A percentile compares a stretch with the other conserved stretches of the same genome.
phyloP scores from a whole-genome alignment of 2,797 vertebrate species.

The Anguilla marmorata region DNA sequence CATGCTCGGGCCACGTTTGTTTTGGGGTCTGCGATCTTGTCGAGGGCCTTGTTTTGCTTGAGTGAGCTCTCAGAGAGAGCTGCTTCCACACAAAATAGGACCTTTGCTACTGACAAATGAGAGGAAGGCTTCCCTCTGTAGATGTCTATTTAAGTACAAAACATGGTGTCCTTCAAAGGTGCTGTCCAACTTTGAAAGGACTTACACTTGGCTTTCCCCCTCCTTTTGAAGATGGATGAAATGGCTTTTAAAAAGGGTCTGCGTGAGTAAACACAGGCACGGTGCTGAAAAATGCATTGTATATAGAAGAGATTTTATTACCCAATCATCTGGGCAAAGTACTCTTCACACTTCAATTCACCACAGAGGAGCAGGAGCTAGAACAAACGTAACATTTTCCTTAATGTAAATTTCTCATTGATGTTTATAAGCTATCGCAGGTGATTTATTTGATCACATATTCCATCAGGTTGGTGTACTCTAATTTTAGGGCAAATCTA shows the following conservation, averaged over 20 bases:
- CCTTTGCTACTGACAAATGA: constrained; percentile 41
- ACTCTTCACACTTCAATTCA: constrained; percentile 61
- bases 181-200: constrained; percentile 59
- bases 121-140: constrained; percentile 49
- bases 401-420: constrained; percentile 67
- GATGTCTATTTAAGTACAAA: constrained; percentile 52
- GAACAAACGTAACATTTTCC: not conserved
- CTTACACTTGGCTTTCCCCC: constrained; percentile 65
- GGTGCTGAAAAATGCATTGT: constrained; percentile 64
- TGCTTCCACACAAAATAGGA: not conserved
- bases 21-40: not conserved
- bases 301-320: constrained; percentile 71
- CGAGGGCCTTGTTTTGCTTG: not conserved
- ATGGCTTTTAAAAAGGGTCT: constrained; percentile 71
- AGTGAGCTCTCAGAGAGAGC: not conserved
- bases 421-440: constrained; percentile 71
- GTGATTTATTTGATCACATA: constrained; percentile 66
- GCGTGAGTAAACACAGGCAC: constrained; percentile 69
- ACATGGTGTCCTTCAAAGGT: constrained; percentile 55
- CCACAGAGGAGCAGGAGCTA: constrained; percentile 61
- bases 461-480: constrained; percentile 43
- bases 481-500: constrained; percentile 51
- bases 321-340: constrained; percentile 61
- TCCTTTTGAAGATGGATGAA: constrained; percentile 72
- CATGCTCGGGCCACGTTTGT: not conserved